Evolutionary conservation across 2,888 invertebrate species (phyloP), one percentile per base, ranked within the genome.

Genomic region (Dolichopus griseipennis): DNA sequence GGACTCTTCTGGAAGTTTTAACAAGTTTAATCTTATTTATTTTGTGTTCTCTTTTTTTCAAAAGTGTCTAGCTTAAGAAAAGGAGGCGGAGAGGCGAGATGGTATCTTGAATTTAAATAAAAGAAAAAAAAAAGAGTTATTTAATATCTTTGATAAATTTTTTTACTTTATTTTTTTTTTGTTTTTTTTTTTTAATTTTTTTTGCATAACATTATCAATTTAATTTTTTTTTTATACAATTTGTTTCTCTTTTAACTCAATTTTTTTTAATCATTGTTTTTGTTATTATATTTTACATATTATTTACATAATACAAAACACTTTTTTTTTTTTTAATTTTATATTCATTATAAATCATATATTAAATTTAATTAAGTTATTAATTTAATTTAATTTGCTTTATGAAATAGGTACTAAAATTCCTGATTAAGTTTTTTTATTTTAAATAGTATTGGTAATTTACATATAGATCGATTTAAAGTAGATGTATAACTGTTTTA

Each of bases 281-380:
- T 18, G 6, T 52, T 18, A 18, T 52, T 52, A 18, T 18, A 18
- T 12, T 52, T 52, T 52, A 52, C 15, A 52, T 52, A 52, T 52
- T 52, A 52, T 52, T 52, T 52, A 52, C 52, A 52, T 52, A 52
- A 52, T 52, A 52, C 52, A 52, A 52, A 52, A 52, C 52, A 52
- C 15, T 9, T 52, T 15, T 6, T 18, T 18, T 18, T 52, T 52
- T 18, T n/a, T n/a, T n/a, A n/a, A n/a, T n/a, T n/a, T 15, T n/a
- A 52, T 41, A 41, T 41, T 41, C 15, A 41, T 41, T 41, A 52
- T 52, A 52, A 52, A 52, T 52, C 15, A 52, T 18, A 52, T 18
- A 27, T 27, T 27, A 27, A n/a, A 37, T 52, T 52, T 52, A 37
- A 37, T 27, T 27, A 27, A 27, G 41, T 41, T 41, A 6, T 41